These are phyloP conservation scores for Trissolcus japonicus DNA, from an alignment of 2,888 invertebrate genomes.

Conservation along the genomic window DNA sequence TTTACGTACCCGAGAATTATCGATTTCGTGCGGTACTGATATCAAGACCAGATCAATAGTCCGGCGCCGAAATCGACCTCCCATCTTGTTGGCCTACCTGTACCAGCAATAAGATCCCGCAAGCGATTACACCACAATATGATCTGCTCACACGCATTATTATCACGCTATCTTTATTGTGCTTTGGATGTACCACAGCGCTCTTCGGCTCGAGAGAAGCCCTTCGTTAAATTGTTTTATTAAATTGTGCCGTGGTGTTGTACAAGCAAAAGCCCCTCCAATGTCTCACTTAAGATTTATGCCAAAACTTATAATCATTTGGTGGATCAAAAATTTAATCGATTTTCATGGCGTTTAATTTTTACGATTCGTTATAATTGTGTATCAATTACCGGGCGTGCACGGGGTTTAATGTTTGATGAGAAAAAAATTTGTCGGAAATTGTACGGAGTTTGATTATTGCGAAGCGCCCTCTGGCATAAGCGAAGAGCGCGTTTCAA, in stretches of 20 bases:
- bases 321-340: too few relatives aligned
- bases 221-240: constrained; percentile 12
- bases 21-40: constrained; percentile 66
- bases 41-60: constrained; percentile 33
- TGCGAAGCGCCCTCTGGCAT: too few relatives aligned
- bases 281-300: constrained; percentile 11
- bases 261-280: neutral
- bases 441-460: too few relatives aligned
- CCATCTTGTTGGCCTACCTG: constrained; percentile 51
- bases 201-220: neutral
- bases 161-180: constrained; percentile 45
- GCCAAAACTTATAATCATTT: too few relatives aligned
- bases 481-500: too few relatives aligned
- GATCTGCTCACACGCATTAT: constrained; percentile 39
- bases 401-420: too few relatives aligned
- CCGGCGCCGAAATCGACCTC: constrained; percentile 47
- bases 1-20: constrained; percentile 65
- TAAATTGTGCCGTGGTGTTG: neutral
- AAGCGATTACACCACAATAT: constrained; percentile 31
- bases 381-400: too few relatives aligned
- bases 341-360: neutral
- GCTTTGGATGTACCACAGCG: neutral
- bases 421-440: too few relatives aligned
- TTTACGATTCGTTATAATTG: constrained; percentile 2
- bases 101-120: constrained; percentile 20